These are phyloP conservation scores for Idaea biselata DNA, from an alignment of 2,888 invertebrate species.

Conservation along the genomic window DNA sequence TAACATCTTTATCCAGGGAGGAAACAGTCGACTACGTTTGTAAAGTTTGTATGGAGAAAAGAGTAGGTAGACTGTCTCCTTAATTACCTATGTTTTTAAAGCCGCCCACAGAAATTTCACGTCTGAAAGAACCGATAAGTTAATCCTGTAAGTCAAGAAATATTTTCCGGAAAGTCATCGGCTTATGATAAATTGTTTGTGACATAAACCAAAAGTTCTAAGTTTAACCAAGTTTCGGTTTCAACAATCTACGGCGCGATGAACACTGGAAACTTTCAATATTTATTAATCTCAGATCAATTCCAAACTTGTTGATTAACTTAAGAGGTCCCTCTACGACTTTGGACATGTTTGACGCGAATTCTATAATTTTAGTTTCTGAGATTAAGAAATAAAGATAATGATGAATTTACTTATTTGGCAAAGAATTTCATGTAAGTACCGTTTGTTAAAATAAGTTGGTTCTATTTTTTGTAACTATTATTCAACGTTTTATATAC, in stretches of 20 bases:
- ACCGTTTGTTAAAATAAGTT: no score
- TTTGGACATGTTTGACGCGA: background rate
- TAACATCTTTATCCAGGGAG: no score
- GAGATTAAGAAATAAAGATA: no score
- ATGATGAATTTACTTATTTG: no score
- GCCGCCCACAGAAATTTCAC: background rate
- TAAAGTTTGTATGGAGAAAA: no score
- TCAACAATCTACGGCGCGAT: background rate
- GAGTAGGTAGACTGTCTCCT: no score
- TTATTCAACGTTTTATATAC: no score
- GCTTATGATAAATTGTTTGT: background rate
- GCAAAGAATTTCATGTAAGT: no score
- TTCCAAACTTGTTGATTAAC: background rate
- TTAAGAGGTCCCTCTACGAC: background rate
- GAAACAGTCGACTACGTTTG: no score
- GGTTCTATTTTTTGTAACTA: no score
- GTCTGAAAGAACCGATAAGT: background rate
- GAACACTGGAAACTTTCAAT: background rate
- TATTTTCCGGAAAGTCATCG: background rate
- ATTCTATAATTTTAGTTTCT: no score
- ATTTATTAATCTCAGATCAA: background rate
- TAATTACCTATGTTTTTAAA: no score
- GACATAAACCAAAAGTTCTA: constrained; percentile 1
- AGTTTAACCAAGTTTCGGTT: background rate
- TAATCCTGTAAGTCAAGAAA: background rate